Base-by-base conservation (phyloP, 2,888 invertebrate species). In the Pseudanteris insignis region DNA sequence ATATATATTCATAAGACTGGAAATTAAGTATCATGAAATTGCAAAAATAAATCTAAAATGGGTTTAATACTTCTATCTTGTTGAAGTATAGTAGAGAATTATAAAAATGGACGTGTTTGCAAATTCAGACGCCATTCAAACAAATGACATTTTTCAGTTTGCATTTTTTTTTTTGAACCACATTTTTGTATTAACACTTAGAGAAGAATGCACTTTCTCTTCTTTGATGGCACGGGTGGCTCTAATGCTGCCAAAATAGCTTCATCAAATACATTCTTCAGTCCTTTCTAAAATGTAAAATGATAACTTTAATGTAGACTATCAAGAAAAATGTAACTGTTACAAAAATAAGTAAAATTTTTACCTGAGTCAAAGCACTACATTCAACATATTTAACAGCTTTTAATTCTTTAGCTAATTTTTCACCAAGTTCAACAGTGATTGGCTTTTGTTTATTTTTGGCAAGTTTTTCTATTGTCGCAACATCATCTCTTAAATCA, bases 301-400 rank as follows among this genome's bases (percentile, higher is more conserved):
- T 6, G 6, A 26, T 26, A 26, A 26, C n/a, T n/a, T n/a, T n/a
- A n/a, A n/a, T n/a, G n/a, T n/a, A n/a, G n/a, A n/a, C n/a, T n/a
- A n/a, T n/a, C n/a, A n/a, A n/a, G n/a, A 26, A 26, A 26, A 26
- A 5, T 8, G 9, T 26, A 26, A 26, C 8, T 6, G 8, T 26
- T 26, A n/a, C n/a, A 26, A 6, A 26, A 2, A 26, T n/a, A n/a
- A 26, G 8, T n/a, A 26, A 7, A 26, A 6, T 26, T 30, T 11
- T 12, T 30, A 88, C 89, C 88, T 96, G 97, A 80, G 98, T 98
- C 57, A 98, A 85, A 71, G 98, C 98, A 63, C 97, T 98, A 6
- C 98, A 98, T 83, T 99, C 98, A 2, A 98, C 97, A 82, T 97
- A 98, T 86, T 98, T 98, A 44, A 98, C 97, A 64, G 98, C 97